These are phyloP conservation scores for Liodrosophila aerea DNA, from an alignment of 2,888 invertebrate genomes.

Conservation along the genomic window DNA sequence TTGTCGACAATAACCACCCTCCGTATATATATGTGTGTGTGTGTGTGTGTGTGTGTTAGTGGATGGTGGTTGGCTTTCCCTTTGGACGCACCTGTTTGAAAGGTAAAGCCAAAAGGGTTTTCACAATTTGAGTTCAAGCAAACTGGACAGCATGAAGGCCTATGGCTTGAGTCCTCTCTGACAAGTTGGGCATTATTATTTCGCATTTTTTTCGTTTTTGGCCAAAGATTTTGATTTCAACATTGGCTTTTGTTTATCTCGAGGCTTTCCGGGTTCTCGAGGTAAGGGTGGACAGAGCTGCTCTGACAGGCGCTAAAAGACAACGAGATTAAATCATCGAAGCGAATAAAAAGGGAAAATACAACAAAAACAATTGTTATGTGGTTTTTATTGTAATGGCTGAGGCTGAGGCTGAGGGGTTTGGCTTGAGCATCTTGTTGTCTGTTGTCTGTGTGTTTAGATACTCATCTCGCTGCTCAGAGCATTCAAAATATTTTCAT, in stretches of 20 bases:
- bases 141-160: constrained; percentile 29
- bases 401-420: neutral
- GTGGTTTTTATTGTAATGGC: constrained; percentile 51
- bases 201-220: neutral
- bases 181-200: constrained; percentile 46
- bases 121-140: constrained; percentile 6
- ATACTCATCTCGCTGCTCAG: constrained; percentile 17
- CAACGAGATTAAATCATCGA: constrained; percentile 75
- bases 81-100: constrained; percentile 49
- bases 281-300: neutral
- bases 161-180: constrained; percentile 9
- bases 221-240: constrained; percentile 29
- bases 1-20: constrained; percentile 20
- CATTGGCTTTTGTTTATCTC: constrained; percentile 48
- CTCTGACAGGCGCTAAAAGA: constrained; percentile 74
- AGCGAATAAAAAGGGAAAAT: constrained; percentile 57
- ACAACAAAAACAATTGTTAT: constrained; percentile 26
- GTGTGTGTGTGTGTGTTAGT: constrained; percentile 17
- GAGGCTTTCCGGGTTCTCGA: neutral
- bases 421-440: neutral
- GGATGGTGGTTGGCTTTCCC: constrained; percentile 17
- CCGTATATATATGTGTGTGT: neutral
- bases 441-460: too few species aligned
- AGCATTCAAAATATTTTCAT: constrained; percentile 72
- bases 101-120: constrained; percentile 45